These are phyloP conservation scores for Gila robusta DNA, from an alignment of 2,797 vertebrate genomes.

Conservation along the genomic window DNA sequence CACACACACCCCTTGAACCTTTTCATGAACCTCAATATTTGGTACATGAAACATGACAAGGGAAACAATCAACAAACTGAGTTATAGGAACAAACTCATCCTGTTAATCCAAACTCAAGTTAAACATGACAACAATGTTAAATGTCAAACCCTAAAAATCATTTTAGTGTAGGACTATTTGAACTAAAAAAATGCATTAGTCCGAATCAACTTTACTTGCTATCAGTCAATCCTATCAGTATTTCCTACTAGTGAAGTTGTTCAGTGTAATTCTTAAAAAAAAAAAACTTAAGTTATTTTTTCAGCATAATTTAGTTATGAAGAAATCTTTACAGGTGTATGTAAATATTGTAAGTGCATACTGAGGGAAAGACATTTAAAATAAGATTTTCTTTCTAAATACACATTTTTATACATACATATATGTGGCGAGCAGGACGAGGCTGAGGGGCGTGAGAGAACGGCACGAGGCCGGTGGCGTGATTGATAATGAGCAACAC, in stretches of 20 bases:
- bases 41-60: not conserved
- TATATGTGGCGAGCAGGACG: no score
- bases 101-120: no score
- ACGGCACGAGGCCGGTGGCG: no score
- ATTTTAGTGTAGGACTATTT: not conserved
- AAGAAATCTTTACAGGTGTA: not conserved
- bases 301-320: no score
- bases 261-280: not conserved
- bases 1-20: no score
- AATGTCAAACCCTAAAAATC: not conserved
- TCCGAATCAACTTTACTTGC: not conserved
- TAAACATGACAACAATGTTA: not conserved
- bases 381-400: not conserved
- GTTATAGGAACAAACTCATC: not conserved
- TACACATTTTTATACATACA: not conserved
- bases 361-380: not conserved
- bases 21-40: not conserved
- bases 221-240: not conserved
- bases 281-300: not conserved
- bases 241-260: not conserved
- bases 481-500: no score
- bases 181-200: not conserved
- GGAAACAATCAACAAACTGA: not conserved
- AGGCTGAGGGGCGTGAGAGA: no score
- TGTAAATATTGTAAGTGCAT: constrained; percentile 5